These are phyloP conservation scores for Zygaena filipendulae DNA, from an alignment of 2,888 invertebrate genomes.

Conservation along the genomic window DNA sequence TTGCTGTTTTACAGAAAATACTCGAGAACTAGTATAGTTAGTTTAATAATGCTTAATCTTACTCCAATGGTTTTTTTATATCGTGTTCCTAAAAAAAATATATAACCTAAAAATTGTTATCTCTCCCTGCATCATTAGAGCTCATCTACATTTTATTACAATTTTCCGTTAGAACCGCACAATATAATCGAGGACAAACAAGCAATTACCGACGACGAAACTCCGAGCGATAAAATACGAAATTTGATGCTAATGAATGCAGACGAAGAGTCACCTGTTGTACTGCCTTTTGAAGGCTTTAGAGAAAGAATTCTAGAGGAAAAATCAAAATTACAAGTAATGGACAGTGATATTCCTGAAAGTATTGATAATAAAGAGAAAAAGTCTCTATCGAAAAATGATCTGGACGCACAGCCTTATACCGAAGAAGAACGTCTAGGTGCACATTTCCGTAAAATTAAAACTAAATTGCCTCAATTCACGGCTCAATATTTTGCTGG, in stretches of 20 bases:
- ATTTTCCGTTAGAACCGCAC: too few species aligned
- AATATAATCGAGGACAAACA: too few species aligned
- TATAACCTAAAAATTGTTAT: too few species aligned
- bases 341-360: slow-evolving; percentile 21
- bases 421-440: slow-evolving; percentile 61
- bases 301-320: slow-evolving; percentile 50
- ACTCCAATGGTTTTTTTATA: too few species aligned
- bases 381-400: slow-evolving; percentile 40
- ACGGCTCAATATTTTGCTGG: slow-evolving; percentile 53
- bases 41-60: too few species aligned
- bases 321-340: slow-evolving; percentile 23
- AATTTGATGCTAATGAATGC: slow-evolving; percentile 43
- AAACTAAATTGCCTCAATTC: slow-evolving; percentile 40
- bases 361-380: slow-evolving; percentile 40
- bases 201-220: slow-evolving; percentile 24
- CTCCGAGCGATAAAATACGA: slow-evolving; percentile 47
- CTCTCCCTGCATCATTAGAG: too few species aligned
- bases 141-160: too few species aligned
- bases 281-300: slow-evolving; percentile 52
- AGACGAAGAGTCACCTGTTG: slow-evolving; percentile 40
- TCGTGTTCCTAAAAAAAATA: too few species aligned
- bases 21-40: too few species aligned
- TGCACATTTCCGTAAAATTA: slow-evolving; percentile 53
- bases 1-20: too few species aligned
- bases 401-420: slow-evolving; percentile 24